These are phyloP conservation scores for Glareola pratincola DNA, from an alignment of 2,113 vertebrate species.

Conservation along the genomic window DNA sequence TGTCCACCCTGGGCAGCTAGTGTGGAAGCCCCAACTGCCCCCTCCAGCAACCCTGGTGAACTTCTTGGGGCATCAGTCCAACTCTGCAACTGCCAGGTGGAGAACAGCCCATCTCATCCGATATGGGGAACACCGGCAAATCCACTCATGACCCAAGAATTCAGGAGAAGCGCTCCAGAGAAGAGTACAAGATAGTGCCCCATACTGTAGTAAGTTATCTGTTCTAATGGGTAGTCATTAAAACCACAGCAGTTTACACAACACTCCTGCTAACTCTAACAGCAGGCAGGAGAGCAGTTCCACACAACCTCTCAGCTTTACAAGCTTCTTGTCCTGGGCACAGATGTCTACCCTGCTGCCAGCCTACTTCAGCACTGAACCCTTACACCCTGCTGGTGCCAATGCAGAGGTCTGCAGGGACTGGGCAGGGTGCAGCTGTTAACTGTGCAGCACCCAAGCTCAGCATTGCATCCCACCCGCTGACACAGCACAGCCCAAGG, in stretches of 20 bases:
- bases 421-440: neutral
- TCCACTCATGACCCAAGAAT: neutral
- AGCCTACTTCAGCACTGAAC: neutral
- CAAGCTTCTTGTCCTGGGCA: neutral
- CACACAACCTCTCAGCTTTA: neutral
- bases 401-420: neutral
- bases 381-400: neutral
- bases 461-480: rapidly evolving
- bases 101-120: neutral
- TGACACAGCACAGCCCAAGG: neutral
- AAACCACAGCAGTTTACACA: neutral
- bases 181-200: neutral
- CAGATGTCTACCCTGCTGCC: neutral
- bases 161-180: neutral
- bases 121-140: neutral
- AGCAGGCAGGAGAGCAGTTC: neutral
- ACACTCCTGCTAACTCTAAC: neutral
- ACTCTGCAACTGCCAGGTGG: neutral
- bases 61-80: neutral
- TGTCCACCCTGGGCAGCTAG: neutral
- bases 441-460: neutral
- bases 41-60: neutral
- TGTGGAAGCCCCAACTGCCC: neutral
- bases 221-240: neutral
- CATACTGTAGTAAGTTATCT: neutral